Percentiles rank a stretch among this genome's conserved stretches.
phyloP scores from a whole-genome alignment of 2,113 vertebrate genomes.

The Saccopteryx leptura region DNA sequence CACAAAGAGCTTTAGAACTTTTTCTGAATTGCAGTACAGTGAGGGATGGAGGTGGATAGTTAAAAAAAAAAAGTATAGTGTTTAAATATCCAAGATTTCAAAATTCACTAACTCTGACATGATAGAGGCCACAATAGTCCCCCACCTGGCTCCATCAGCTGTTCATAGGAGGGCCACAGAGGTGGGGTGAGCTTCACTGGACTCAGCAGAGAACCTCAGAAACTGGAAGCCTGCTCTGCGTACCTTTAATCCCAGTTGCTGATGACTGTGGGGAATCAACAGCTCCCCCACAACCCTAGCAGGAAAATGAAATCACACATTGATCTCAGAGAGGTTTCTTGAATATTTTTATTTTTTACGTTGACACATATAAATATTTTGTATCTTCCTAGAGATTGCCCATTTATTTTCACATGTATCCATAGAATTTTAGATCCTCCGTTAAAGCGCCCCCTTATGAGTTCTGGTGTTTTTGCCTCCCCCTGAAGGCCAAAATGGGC shows the following conservation, averaged over 20 bases:
- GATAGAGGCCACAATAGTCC: background rate
- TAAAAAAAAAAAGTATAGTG: background rate
- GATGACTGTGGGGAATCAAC: constrained; percentile 67
- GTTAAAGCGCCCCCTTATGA: constrained; percentile 47
- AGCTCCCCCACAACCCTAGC: constrained; percentile 75
- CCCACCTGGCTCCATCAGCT: background rate
- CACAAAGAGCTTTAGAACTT: background rate
- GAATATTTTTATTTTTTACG: background rate
- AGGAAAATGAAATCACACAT: constrained; percentile 68
- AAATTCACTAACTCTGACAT: background rate
- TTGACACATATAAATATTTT: constrained; percentile 46
- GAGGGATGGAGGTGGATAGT: background rate
- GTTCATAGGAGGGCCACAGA: background rate
- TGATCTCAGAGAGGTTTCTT: constrained; percentile 55
- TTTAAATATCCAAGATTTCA: background rate
- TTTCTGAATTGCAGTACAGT: background rate
- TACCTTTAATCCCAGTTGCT: constrained; percentile 55
- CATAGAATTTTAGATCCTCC: constrained; percentile 64
- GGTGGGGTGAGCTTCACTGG: background rate
- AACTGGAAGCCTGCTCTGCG: background rate
- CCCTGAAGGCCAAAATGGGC: constrained; percentile 18
- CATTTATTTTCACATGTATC: constrained; percentile 59
- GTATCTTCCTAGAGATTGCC: constrained; percentile 59
- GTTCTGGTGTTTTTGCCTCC: constrained; percentile 75
- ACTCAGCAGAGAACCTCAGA: constrained; percentile 29